These are phyloP conservation scores for Xyliphius kryptos DNA, from an alignment of 2,113 vertebrate genomes.

Conservation along the genomic window DNA sequence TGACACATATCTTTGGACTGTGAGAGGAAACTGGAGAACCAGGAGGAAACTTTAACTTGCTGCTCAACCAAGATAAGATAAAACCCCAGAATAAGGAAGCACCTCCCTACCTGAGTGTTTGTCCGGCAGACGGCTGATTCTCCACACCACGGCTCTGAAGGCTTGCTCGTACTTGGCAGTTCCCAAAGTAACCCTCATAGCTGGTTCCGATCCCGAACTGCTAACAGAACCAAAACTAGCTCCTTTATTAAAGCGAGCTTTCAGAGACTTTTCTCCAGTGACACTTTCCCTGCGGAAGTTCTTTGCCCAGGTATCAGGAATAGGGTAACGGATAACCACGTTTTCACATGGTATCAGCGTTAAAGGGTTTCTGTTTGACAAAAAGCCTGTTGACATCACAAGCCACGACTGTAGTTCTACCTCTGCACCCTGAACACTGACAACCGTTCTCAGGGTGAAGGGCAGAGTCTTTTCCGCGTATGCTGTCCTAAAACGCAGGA, in stretches of 20 bases:
- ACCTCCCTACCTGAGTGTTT: constrained; percentile 89
- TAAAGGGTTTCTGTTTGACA: constrained; percentile 74
- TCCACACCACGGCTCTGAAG: constrained; percentile 83
- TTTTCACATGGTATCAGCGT: constrained; percentile 82
- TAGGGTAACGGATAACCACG: constrained; percentile 76
- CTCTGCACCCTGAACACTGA: constrained; percentile 74
- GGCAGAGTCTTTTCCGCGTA: constrained; percentile 78
- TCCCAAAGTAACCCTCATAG: constrained; percentile 83
- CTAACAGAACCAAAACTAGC: constrained; percentile 76
- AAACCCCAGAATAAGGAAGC: too few relatives aligned
- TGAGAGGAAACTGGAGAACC: too few relatives aligned
- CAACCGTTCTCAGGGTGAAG: constrained; percentile 75
- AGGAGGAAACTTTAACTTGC: too few relatives aligned
- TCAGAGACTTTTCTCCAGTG: constrained; percentile 79
- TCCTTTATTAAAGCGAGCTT: constrained; percentile 83
- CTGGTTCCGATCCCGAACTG: constrained; percentile 76
- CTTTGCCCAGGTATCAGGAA: constrained; percentile 80
- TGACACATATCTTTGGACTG: too few relatives aligned
- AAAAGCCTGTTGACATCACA: constrained; percentile 77
- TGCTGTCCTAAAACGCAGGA: constrained; percentile 74
- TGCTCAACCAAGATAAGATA: too few relatives aligned
- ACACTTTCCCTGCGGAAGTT: constrained; percentile 81
- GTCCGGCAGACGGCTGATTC: constrained; percentile 79
- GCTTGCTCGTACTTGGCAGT: constrained; percentile 84
- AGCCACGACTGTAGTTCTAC: constrained; percentile 86